Evolutionary conservation across 2,888 invertebrate species (phyloP).

Genomic region (Plebejus anna): DNA sequence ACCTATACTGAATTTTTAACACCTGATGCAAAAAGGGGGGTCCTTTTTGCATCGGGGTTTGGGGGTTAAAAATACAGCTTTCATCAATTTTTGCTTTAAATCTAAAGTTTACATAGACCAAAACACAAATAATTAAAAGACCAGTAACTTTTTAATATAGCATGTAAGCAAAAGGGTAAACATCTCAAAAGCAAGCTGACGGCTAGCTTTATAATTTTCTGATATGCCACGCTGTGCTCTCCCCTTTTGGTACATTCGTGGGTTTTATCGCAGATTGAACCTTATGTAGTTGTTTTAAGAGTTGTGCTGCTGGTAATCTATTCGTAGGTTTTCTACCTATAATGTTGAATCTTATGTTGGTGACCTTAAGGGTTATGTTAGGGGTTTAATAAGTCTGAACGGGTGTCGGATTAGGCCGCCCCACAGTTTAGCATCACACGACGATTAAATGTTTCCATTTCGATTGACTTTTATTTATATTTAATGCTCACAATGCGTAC

Average conservation of each 20-base stretch:
- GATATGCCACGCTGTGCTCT: slow-evolving; percentile 39
- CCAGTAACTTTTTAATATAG: slow-evolving; percentile 12
- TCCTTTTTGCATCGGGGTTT: too few relatives aligned
- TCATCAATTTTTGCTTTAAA: too few relatives aligned
- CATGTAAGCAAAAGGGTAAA: slow-evolving; percentile 29
- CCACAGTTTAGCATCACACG: slow-evolving; percentile 46
- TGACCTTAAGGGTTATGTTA: not conserved
- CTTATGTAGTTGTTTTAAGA: not conserved
- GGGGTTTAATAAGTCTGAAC: not conserved
- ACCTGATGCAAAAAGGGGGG: too few relatives aligned
- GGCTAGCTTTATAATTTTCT: slow-evolving; percentile 38
- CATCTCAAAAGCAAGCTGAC: slow-evolving; percentile 33
- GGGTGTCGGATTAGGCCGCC: slow-evolving; percentile 24
- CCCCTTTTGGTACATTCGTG: not conserved
- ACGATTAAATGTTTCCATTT: slow-evolving; percentile 54
- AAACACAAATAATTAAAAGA: slow-evolving; percentile 9
- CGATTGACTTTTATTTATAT: slow-evolving; percentile 47
- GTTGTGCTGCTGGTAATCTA: not conserved
- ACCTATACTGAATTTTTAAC: too few relatives aligned
- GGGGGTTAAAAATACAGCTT: too few relatives aligned
- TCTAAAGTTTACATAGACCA: not conserved
- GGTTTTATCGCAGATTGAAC: not conserved
- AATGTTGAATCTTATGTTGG: not conserved
- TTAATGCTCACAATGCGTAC: slow-evolving; percentile 40
- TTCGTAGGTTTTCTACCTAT: not conserved